A percentile compares a stretch with the other conserved stretches of the same genome.
phyloP scores from a whole-genome alignment of 1,140 invertebrate species.

The Coelopa frigida region DNA sequence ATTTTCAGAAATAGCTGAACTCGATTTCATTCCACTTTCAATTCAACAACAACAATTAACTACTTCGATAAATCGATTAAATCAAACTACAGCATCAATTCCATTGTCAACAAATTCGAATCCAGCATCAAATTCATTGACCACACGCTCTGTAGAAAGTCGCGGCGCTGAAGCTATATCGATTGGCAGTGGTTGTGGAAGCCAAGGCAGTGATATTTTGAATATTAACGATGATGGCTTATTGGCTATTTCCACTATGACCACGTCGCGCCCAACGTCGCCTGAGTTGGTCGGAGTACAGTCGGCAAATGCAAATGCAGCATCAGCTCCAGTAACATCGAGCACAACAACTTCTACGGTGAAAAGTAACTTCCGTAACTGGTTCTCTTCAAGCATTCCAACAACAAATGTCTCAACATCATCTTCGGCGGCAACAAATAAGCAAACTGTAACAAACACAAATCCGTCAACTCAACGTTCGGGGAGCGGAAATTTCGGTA shows the following conservation, averaged over 20 bases:
- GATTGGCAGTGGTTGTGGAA: slow-evolving; percentile 33
- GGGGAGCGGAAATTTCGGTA: slow-evolving; percentile 36
- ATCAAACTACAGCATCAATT: slow-evolving; percentile 22
- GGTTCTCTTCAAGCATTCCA: slow-evolving; percentile 18
- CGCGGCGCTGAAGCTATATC: slow-evolving; percentile 16
- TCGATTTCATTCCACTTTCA: slow-evolving; percentile 32
- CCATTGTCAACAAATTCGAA: slow-evolving; percentile 41
- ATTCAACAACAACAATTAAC: slow-evolving; percentile 17
- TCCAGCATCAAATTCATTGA: slow-evolving; percentile 38
- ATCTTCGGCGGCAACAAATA: slow-evolving; percentile 9
- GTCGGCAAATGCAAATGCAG: slow-evolving; percentile 19
- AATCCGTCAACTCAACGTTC: too few species aligned
- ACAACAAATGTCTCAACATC: slow-evolving; percentile 9
- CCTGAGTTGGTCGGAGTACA: slow-evolving; percentile 25
- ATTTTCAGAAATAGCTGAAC: slow-evolving; percentile 33
- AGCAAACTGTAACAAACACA: not conserved
- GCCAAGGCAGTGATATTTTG: too few species aligned
- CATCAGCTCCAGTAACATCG: slow-evolving; percentile 15
- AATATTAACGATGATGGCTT: too few species aligned
- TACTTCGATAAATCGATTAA: slow-evolving; percentile 19
- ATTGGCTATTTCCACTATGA: too few species aligned
- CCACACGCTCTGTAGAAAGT: too few species aligned
- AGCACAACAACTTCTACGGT: slow-evolving; percentile 12
- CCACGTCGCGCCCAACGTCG: slow-evolving; percentile 32
- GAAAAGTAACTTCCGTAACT: slow-evolving; percentile 17